Base-by-base conservation (phyloP, 1,140 invertebrate species). In the Eupeodes corollae region DNA sequence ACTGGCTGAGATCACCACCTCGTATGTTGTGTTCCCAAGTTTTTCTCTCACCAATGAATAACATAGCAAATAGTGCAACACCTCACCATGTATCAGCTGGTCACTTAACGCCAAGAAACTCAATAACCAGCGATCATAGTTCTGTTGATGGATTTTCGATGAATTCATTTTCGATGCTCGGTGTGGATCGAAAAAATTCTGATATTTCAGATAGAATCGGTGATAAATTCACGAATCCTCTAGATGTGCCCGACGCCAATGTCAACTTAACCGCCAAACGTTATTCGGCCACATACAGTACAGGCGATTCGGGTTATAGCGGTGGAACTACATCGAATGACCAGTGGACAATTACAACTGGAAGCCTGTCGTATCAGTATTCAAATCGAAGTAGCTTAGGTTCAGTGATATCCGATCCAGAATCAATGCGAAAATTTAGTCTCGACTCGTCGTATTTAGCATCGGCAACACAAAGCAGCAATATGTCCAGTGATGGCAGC, bases 21-120 rank as follows among this genome's bases (percentile, higher is more conserved):
- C 75, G 80, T 35, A 65, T 86, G 16, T 76, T 86, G 70, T 78
- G 83, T 53, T 82, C 82, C 16, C 81, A 85, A 73, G 80, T 87
- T 33, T 83, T 78, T 60, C 45, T 68, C 13, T 62, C 66, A 31
- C 66, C 66, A 1, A 54, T 57, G 2, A 50, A 38, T 31, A 5
- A 3, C 3, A 26, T 26, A 26, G 8, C 21, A 37, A 53, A 42
- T 12, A 42, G 43, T 6, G 35, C 44, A 18, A 44, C n/a, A 0
- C 42, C 38, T 13, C 31, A 42, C 10, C 19, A 21, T 1, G 32
- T 19, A 18, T 42, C 39, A 3, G 46, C 49, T 1, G 52, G 60
- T 2, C 60, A 65, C 18, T 65, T 60, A 18, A 61, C 63, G 16
- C 63, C 63, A 16, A 62, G 63, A 19, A 65, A 53, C 11, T 65